These are phyloP conservation scores for Genyomyrus donnyi DNA, from an alignment of 2,113 vertebrate genomes.

Conservation along the genomic window DNA sequence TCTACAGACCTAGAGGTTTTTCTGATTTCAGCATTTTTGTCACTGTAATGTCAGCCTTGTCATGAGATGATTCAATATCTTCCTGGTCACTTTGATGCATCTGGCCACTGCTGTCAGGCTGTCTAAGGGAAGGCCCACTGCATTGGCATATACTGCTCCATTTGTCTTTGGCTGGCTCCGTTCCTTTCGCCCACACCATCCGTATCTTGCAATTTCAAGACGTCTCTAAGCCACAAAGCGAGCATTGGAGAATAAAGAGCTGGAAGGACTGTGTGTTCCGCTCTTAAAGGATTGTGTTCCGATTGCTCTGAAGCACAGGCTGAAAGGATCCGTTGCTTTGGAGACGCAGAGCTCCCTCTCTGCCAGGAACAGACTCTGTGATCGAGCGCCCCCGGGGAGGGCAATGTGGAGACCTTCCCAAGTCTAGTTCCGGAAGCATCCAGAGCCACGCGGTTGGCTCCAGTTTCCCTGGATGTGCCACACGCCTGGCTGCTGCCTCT, in stretches of 20 bases:
- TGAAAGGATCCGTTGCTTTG: slow-evolving; percentile 16
- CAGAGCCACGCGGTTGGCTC: not conserved
- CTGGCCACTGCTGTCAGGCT: not conserved
- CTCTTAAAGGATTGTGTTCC: not conserved
- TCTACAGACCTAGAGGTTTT: not conserved
- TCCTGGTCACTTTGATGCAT: not conserved
- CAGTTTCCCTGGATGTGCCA: not conserved
- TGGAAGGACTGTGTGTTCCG: not conserved
- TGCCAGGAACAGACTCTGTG: not conserved
- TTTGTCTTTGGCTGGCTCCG: not conserved
- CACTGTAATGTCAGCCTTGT: not conserved
- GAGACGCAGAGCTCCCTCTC: not conserved
- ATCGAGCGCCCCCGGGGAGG: not conserved
- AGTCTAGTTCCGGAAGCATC: not conserved
- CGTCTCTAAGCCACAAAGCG: not conserved
- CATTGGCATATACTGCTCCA: not conserved
- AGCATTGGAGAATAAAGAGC: not conserved
- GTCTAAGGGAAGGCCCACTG: not conserved
- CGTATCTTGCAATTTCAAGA: not conserved
- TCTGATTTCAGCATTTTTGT: not conserved
- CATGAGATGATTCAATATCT: not conserved
- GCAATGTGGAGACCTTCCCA: not conserved
- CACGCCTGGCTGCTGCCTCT: not conserved
- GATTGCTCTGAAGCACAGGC: not conserved
- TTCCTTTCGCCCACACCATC: not conserved